Evolutionary conservation across 2,888 invertebrate species (phyloP), one percentile per base, ranked within the genome.

Genomic region (Lypha dubia): DNA sequence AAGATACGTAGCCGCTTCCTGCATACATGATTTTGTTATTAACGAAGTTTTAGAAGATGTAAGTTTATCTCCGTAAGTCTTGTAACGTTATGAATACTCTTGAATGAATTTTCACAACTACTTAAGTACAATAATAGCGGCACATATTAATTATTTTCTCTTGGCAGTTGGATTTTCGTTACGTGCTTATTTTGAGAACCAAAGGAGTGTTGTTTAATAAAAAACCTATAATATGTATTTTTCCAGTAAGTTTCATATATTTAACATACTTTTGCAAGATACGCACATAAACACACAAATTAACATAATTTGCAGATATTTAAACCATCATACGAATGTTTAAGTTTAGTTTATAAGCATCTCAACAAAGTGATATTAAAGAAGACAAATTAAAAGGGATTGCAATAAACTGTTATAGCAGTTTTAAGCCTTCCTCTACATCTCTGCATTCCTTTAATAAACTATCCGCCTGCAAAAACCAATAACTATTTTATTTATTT

Each of bases 41-140:
- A 93, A 93, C 77, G 93, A 93, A 90, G 93, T 93, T 1, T 90
- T 93, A 28, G 91, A 91, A 63, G 89, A 92, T 89, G 93, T 93
- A 88, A 83, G 89, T 86, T 7, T 28, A 28, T 4, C 5, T n/a
- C n/a, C n/a, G n/a, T 28, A 28, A 28, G 3, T 28, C 28, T 28
- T 28, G 28, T 28, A 2, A 28, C 28, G 15, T 15, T 13, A 1
- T 13, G 1, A 15, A 5, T 3, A 15, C 15, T 15, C 4, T 15
- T 41, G 41, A 15, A 41, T 13, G 15, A 1, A 35, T 35, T 8
- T 2, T 35, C 35, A 35, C n/a, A n/a, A n/a, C n/a, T n/a, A n/a
- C n/a, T n/a, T 9, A 44, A 44, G 8, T 49, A 6, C 2, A 8
- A 3, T 9, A 49, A 8, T 49, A 7, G 5, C 20, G 0, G 20